Evolutionary conservation across 1,140 invertebrate species (phyloP).

Genomic region (Vanessa atalanta): DNA sequence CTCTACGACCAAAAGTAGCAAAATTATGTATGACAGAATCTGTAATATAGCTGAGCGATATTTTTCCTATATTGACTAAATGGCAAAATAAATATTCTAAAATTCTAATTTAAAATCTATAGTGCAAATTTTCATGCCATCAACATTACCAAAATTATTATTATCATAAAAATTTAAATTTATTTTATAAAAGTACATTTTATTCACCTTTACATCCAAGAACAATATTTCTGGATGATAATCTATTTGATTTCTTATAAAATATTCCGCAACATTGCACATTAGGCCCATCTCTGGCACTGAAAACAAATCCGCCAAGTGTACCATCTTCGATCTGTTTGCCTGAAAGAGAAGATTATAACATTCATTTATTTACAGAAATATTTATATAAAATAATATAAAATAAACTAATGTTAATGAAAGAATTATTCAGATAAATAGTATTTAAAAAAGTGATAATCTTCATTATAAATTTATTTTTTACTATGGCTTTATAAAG

Average conservation of each 20-base stretch:
- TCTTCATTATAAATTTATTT: too few species aligned
- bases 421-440: too few species aligned
- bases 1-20: too few species aligned
- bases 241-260: conserved; percentile 92
- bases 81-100: too few species aligned
- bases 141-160: background rate
- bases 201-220: conserved; percentile 92
- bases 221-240: conserved; percentile 98
- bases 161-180: background rate
- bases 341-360: conserved; percentile 80
- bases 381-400: background rate
- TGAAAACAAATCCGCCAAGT: conserved; percentile 98
- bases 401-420: too few species aligned
- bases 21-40: too few species aligned
- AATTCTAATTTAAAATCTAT: too few species aligned
- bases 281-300: conserved; percentile 97
- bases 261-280: conserved; percentile 96
- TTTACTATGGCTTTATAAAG: too few species aligned
- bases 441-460: too few species aligned
- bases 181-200: background rate
- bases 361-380: conserved; percentile 5
- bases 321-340: conserved; percentile 92
- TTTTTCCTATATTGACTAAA: too few species aligned
- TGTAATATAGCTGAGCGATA: too few species aligned
- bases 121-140: background rate